These are phyloP conservation scores for Aleiodes leptofemur DNA, from an alignment of 2,888 invertebrate genomes.

Conservation along the genomic window DNA sequence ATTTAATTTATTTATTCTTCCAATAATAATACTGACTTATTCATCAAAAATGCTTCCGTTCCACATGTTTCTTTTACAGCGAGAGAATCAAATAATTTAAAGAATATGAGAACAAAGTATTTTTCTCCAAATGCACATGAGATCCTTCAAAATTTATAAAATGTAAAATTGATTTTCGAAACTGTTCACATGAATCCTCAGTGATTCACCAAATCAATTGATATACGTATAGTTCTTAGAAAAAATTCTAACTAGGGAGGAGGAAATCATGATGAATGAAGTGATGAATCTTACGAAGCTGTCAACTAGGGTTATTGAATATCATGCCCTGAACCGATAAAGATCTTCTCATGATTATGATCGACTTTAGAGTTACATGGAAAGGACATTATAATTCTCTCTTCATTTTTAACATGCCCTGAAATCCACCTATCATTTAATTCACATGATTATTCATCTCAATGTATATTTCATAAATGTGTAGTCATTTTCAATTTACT, in stretches of 20 bases:
- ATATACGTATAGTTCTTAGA: no score
- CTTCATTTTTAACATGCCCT: background rate
- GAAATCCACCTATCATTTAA: conserved; percentile 1
- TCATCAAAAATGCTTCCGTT: no score
- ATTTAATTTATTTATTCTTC: no score
- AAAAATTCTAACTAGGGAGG: background rate
- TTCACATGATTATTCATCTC: background rate
- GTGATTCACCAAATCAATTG: no score
- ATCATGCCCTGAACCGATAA: conserved; percentile 30
- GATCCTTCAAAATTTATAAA: no score
- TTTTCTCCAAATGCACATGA: no score
- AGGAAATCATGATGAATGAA: conserved; percentile 29
- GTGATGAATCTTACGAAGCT: conserved; percentile 21
- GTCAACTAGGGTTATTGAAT: conserved; percentile 26
- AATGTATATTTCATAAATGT: background rate
- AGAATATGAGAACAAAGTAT: no score
- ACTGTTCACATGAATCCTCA: no score
- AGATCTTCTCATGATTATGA: conserved; percentile 27
- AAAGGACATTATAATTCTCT: background rate
- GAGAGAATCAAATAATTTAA: no score
- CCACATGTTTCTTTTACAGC: no score
- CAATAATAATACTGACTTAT: no score
- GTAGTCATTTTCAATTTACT: background rate
- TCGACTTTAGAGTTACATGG: conserved; percentile 18
- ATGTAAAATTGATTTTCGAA: no score